phyloP scores from a whole-genome alignment of 2,797 vertebrate genomes.

The Ptychadena robeensis region DNA sequence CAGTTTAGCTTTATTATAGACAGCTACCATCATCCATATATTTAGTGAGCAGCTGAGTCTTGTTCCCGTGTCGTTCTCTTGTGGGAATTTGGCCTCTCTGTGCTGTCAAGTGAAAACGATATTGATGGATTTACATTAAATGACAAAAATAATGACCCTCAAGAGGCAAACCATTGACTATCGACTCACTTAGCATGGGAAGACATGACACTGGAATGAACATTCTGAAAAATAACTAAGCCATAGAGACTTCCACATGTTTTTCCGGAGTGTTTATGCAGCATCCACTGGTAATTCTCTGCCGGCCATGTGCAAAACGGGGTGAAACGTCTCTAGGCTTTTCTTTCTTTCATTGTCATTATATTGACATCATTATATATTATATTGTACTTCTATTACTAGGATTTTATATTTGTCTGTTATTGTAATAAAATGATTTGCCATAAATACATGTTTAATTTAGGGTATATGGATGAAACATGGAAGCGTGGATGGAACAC shows the following conservation, averaged over 20 bases:
- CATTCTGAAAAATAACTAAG: background rate
- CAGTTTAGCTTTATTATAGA: background rate
- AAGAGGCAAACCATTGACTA: background rate
- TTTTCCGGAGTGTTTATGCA: background rate
- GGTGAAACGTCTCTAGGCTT: background rate
- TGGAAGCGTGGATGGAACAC: no score
- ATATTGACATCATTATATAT: no score
- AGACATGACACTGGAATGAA: background rate
- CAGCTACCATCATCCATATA: background rate
- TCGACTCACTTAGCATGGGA: background rate
- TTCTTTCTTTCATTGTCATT: no score
- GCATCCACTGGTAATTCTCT: background rate
- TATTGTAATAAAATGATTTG: no score
- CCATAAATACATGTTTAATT: no score
- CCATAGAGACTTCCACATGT: background rate
- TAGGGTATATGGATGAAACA: no score
- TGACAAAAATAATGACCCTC: slow-evolving; percentile 1
- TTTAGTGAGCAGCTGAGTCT: background rate
- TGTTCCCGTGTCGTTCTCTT: background rate
- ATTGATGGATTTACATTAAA: background rate
- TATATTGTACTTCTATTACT: no score
- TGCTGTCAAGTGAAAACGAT: background rate
- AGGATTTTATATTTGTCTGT: no score
- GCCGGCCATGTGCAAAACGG: background rate
- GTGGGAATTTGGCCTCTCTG: background rate